Conservation (phyloP, 1,140 invertebrate species). For the Chrysoperla carnea region DNA sequence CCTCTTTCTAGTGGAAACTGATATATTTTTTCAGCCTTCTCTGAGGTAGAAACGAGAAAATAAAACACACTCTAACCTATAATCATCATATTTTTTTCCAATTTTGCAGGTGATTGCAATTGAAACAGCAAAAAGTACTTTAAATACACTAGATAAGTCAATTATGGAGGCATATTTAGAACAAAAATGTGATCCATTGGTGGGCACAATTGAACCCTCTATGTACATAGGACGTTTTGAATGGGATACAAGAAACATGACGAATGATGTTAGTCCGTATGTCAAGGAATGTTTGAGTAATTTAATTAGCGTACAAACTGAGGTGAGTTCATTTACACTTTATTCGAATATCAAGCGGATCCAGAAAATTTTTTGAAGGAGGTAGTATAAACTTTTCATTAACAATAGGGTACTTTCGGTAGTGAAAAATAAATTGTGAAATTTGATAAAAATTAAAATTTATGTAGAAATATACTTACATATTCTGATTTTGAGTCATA, state of each 20-base stretch:
- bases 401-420: no score
- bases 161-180: constrained; percentile 75
- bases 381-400: no score
- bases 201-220: constrained; percentile 84
- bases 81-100: no score
- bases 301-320: constrained; percentile 80
- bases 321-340: constrained; percentile 36
- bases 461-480: no score
- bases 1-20: no score
- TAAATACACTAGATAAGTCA: constrained; percentile 46
- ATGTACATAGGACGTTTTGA: constrained; percentile 85
- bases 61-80: no score
- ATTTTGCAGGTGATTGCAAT: constrained; percentile 26
- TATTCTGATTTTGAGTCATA: no score
- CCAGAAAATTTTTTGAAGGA: no score
- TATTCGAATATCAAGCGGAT: constrained; percentile 1
- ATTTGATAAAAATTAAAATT: no score
- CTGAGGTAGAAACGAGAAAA: no score
- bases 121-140: constrained; percentile 31
- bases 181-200: constrained; percentile 79
- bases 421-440: no score
- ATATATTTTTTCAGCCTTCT: no score
- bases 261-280: constrained; percentile 68
- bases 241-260: constrained; percentile 59
- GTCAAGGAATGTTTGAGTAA: constrained; percentile 85